Conservation (phyloP, 2,888 invertebrate species). For the Tubulanus polymorphus region DNA sequence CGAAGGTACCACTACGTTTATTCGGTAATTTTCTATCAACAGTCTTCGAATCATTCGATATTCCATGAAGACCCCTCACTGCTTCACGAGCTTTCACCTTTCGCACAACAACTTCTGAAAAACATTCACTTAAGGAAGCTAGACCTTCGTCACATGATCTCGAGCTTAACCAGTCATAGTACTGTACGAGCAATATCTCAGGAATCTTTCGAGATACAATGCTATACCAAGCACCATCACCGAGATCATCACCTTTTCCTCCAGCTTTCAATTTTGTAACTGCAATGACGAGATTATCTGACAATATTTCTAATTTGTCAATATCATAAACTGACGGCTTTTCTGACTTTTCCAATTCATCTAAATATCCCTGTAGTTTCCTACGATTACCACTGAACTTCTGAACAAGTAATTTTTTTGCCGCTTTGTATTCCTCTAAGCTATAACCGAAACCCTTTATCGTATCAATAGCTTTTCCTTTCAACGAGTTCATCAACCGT, state of each 20-base stretch:
- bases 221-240: neutral
- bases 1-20: too few species aligned
- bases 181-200: neutral
- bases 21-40: too few species aligned
- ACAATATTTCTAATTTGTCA: too few species aligned
- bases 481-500: neutral
- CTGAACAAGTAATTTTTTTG: neutral
- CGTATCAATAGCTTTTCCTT: neutral
- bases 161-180: neutral
- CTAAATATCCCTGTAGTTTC: neutral
- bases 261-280: neutral
- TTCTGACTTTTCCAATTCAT: neutral
- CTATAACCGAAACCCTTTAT: neutral
- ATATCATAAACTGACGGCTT: too few species aligned
- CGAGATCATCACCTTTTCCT: neutral
- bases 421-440: neutral
- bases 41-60: too few species aligned
- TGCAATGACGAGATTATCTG: neutral
- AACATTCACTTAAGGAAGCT: too few species aligned
- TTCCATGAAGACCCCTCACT: too few species aligned
- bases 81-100: too few species aligned
- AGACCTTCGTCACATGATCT: too few species aligned
- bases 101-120: too few species aligned
- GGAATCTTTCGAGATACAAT: neutral
- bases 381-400: neutral